Base-by-base conservation (phyloP, 2,113 vertebrate genomes). In the Ochotona princeps region DNA sequence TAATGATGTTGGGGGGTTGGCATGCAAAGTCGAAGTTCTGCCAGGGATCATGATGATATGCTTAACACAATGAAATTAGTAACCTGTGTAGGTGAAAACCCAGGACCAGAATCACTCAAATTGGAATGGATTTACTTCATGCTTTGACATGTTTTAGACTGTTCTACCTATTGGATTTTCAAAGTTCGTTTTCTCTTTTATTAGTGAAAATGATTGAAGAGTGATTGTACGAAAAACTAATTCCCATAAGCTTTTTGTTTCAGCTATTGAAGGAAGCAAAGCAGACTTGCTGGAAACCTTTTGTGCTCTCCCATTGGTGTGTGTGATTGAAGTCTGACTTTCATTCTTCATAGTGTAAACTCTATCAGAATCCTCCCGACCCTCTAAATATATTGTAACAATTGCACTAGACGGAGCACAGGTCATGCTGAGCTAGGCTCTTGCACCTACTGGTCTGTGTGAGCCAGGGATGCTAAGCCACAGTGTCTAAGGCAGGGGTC, bases 331-430 rank as follows among this genome's bases (percentile, higher is more conserved):
- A 87, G 92, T 76, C 17, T 93, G 61, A 51, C 57, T 92, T 90
- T 47, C 20, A 25, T 51, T 83, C 38, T 89, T 92, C n/a, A 47
- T 25, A 84, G 92, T 81, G 72, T 81, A 51, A 93, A 67, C 26
- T 91, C 20, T 47, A 82, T 92, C 54, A 89, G 61, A 92, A 95
- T 86, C 61, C 83, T 86, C 96, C 90, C 93, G 35, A 76, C 23
- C 80, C 30, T 94, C 60, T 72, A 91, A 76, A 51, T 81, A 73
- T 69, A 9, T 57, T 66, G 49, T 79, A 51, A 82, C n/a, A n/a
- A n/a, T n/a, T n/a, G n/a, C n/a, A n/a, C n/a, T n/a, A n/a, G n/a
- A n/a, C n/a, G n/a, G n/a, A n/a, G n/a, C n/a, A n/a, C n/a, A n/a
- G n/a, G n/a, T n/a, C n/a, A n/a, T n/a, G n/a, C n/a, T n/a, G n/a